Conservation (phyloP, 2,888 invertebrate genomes). For the Adela reaumurella region DNA sequence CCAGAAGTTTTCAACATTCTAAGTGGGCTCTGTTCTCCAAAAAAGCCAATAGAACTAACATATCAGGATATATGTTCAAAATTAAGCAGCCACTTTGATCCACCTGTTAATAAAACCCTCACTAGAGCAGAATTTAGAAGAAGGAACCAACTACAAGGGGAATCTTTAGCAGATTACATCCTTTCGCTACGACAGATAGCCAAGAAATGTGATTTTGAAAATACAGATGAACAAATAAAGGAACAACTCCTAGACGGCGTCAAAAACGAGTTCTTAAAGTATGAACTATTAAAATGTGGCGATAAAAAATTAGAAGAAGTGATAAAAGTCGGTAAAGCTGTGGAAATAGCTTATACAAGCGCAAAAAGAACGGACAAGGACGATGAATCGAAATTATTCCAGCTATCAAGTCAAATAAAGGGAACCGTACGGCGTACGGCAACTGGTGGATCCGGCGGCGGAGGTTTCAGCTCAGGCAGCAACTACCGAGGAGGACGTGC, state of each 20-base stretch:
- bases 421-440: neutral
- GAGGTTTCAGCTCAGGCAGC: neutral
- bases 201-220: constrained; percentile 9
- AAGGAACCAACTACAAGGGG: constrained; percentile 5
- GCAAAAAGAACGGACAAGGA: neutral
- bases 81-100: neutral
- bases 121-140: constrained; percentile 6
- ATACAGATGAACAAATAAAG: constrained; percentile 11
- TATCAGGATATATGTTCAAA: neutral
- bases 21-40: neutral
- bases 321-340: neutral
- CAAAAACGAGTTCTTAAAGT: neutral
- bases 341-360: neutral
- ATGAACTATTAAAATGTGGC: neutral
- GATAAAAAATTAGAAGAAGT: neutral
- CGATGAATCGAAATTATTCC: neutral
- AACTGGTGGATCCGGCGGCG: neutral
- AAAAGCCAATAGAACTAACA: neutral
- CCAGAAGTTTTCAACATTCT: neutral
- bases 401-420: neutral
- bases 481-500: neutral
- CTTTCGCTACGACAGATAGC: constrained; percentile 6
- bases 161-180: constrained; percentile 9
- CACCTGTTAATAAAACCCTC: neutral
- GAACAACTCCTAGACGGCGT: constrained; percentile 11